Base-by-base conservation (phyloP, 2,113 vertebrate species). In the Thunnus thynnus region DNA sequence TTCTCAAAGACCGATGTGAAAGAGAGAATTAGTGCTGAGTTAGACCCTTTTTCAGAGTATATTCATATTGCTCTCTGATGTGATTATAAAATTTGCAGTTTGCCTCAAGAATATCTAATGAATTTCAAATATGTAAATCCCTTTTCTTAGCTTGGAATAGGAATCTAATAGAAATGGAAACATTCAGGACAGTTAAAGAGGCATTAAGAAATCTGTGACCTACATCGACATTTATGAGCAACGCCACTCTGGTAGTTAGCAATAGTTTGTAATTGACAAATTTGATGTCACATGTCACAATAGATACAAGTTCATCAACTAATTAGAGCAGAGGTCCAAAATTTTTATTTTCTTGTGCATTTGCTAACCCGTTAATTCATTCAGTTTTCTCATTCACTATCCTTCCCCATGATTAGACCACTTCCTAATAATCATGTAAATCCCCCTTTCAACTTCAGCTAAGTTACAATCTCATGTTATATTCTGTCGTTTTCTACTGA, bases 51-150 rank as follows among this genome's bases (percentile, higher is more conserved):
- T 52, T 46, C 14, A 13, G 17, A 55, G 32, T 36, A 4, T 70
- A 5, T 46, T 54, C 68, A 58, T 75, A 63, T n/a, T 71, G 8
- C 63, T 78, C 56, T 84, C 57, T 80, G 81, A 80, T 50, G 82
- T 77, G 63, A 84, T 76, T 79, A 55, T 73, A 63, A 65, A 72
- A 81, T 17, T 64, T 58, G 13, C 58, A 71, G 9, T 70, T 57
- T 18, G 36, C 5, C 20, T 47, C 9, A 16, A 72, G 46, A 79
- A 64, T 4, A 61, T 79, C 75, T 7, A 41, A 27, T 60, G 7
- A 18, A 46, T 76, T 65, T 84, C 0, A 67, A 13, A 85, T 58
- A 68, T 64, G 58, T 46, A 72, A 78, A 78, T 67, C 54, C 9
- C 48, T 3, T 58, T 64, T 48, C 16, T 13, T 20, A 14, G 54